Conservation (phyloP, 1,140 invertebrate species). For the Drosophila sulfurigaster region DNA sequence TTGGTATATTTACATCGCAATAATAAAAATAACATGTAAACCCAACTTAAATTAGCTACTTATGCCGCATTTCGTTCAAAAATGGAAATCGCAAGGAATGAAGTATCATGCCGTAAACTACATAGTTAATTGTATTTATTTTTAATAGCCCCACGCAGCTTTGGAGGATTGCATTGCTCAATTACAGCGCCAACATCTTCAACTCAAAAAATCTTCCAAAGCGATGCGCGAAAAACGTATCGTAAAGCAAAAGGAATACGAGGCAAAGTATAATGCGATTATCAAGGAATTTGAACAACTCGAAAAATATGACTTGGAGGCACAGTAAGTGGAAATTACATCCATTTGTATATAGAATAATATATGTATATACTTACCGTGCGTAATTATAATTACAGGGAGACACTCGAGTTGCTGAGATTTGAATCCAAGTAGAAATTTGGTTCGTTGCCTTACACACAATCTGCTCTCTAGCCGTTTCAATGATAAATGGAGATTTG, state of each 20-base stretch:
- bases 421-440: not conserved
- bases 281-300: slow-evolving; percentile 4
- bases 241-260: not conserved
- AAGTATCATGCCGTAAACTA: no score
- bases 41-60: no score
- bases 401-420: not conserved
- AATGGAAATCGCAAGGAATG: no score
- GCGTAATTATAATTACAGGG: slow-evolving; percentile 19
- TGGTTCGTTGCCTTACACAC: not conserved
- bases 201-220: not conserved
- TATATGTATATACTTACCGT: not conserved
- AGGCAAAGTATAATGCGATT: slow-evolving; percentile 2
- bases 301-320: slow-evolving; percentile 7
- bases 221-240: not conserved
- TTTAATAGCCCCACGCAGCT: not conserved
- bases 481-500: not conserved
- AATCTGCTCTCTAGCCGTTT: not conserved
- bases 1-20: no score
- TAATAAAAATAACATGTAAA: no score
- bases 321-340: slow-evolving; percentile 11
- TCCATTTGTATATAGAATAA: not conserved
- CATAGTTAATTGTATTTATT: not conserved
- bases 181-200: not conserved
- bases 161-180: not conserved
- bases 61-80: no score